Evolutionary conservation across 2,113 vertebrate genomes (phyloP), one percentile per base, ranked within the genome.

Genomic region (Xiphophorus maculatus): DNA sequence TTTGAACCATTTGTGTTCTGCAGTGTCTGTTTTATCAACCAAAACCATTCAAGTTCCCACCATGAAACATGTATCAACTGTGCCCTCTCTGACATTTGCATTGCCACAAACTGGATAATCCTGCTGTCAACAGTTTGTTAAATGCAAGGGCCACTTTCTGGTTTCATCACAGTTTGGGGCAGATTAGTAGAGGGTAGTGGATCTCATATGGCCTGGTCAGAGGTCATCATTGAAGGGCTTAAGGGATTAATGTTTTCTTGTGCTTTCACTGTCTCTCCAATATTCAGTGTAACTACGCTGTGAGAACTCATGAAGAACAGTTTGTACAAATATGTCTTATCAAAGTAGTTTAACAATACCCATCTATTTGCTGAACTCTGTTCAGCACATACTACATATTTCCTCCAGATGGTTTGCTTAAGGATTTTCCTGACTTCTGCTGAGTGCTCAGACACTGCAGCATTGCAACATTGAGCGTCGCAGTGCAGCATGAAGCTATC

Each of bases 141-240:
- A 92, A 91, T 77, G 87, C 92, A 89, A 90, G 84, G 94, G 93
- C 89, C 92, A 94, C 91, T 93, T 94, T 92, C 89, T 92, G 86
- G 85, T 89, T 93, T 94, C 91, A 92, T 93, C 91, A 91, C 86
- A 91, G 92, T 91, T 93, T 90, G 89, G 80, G 91, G 79, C 94
- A 94, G 93, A 94, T 94, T 94, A 94, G 91, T 82, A 64, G 79
- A 89, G 90, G 88, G 84, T 84, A 92, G 90, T 92, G 91, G 94
- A 94, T 94, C 93, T 95, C 93, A 94, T 94, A 93, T 91, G 93
- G 90, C 86, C 92, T 87, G 91, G 93, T 93, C 94, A 94, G 90
- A 92, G 91, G 92, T 90, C 94, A 94, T 92, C 90, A 88, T 90
- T 91, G 90, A 93, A 93, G 85, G 91, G 91, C 88, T 95, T 95